Conservation (phyloP, 1,140 invertebrate genomes). For the Zaprionus lachaisei region DNA sequence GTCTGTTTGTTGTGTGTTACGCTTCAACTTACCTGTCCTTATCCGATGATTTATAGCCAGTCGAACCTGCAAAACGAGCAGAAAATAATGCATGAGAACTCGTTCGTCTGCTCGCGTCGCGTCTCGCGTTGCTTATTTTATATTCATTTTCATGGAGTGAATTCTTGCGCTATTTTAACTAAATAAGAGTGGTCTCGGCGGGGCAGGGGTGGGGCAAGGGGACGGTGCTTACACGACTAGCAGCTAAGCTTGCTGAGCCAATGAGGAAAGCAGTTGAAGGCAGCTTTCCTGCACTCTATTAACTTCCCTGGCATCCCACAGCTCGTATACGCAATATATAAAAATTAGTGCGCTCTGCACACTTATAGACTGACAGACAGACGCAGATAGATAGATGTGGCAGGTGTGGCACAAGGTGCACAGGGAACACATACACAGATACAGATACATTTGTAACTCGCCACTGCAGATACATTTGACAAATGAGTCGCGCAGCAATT, state of each 20-base stretch:
- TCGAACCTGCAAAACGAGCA: constrained; percentile 72
- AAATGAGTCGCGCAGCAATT: constrained; percentile 55
- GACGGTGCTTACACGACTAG: no score
- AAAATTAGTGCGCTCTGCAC: constrained; percentile 1
- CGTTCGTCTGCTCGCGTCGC: constrained; percentile 13
- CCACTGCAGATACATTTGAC: constrained; percentile 42
- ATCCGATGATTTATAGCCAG: constrained; percentile 84
- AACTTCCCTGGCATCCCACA: not conserved
- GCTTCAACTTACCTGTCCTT: constrained; percentile 84
- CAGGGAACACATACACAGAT: constrained; percentile 22
- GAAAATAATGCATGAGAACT: constrained; percentile 48
- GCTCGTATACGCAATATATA: not conserved
- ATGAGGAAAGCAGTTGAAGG: not conserved
- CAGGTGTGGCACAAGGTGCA: constrained; percentile 9
- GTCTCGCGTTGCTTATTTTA: not conserved
- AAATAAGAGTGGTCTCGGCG: not conserved
- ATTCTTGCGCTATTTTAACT: constrained; percentile 16
- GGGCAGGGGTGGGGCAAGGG: no score
- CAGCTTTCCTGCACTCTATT: not conserved
- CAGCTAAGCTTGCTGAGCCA: not conserved
- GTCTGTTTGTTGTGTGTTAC: constrained; percentile 50
- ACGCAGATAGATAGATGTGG: constrained; percentile 8
- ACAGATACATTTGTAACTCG: constrained; percentile 23
- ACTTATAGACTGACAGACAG: constrained; percentile 5
- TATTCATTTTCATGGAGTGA: constrained; percentile 10